Base-by-base conservation (phyloP, 2,888 invertebrate species). In the Dexiosoma caninum region DNA sequence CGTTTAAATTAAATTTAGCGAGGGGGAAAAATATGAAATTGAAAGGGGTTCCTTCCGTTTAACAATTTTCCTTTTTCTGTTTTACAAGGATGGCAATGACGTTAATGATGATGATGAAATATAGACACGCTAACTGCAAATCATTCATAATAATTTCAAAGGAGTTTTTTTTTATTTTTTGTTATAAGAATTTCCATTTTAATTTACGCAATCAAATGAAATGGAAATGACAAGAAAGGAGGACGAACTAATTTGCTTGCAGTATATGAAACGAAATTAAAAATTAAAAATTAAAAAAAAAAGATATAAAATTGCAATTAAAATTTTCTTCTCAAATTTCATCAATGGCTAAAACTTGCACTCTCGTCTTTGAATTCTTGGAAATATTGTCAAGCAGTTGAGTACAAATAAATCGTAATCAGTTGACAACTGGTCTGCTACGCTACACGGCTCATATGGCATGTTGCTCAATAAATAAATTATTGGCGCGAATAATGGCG, bases 121-220 rank as follows among this genome's bases (percentile, higher is more conserved):
- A 59, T 64, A 75, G 79, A 75, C 79, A 79, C 75, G 79, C 75
- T 79, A 75, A 75, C 62, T 70, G 75, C 16, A 79, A 79, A 64
- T 66, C 70, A 59, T 70, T 51, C 16, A 51, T 57, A 75, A 75
- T 79, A 35, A 79, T 59, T 75, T 44, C 10, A 27, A 27, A 19
- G 70, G 37, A 27, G 35, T 46, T 35, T 59, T 27, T 37, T 30
- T 27, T 40, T 9, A 2, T 46, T 10, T 23, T 59, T 60, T 3
- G 9, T 27, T 51, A 27, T 16, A 42, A 9, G 10, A 4, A 49
- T 35, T 23, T 49, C 30, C 8, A 21, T n/a, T 32, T 60, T 16
- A 42, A 42, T 42, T 16, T 44, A 7, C 16, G 42, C 42, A 16
- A 42, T 30, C 10, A 27, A 40, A 59, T 27, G 14, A 27, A 57